Evolutionary conservation across 2,113 vertebrate species (phyloP).

Genomic region (Piprites chloris): DNA sequence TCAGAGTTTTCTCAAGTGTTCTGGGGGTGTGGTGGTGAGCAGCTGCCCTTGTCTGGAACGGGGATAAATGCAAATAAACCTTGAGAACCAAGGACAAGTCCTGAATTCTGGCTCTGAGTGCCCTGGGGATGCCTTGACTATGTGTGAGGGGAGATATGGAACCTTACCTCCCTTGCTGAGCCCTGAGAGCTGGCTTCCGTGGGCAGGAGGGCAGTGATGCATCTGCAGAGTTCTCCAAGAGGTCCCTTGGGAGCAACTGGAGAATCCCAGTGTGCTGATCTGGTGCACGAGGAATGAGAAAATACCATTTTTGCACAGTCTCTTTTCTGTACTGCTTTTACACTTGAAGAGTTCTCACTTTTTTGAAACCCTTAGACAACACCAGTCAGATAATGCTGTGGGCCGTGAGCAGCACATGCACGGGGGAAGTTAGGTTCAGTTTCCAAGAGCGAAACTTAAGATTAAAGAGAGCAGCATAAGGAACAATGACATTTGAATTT

Average conservation of each 20-base stretch:
- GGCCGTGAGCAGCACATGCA: neutral
- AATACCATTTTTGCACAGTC: neutral
- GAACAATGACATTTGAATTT: conserved; percentile 11
- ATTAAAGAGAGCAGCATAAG: neutral
- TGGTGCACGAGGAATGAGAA: neutral
- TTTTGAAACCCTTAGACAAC: neutral
- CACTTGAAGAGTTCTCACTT: neutral
- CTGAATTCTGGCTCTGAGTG: neutral
- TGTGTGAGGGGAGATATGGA: neutral
- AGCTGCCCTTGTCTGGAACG: neutral
- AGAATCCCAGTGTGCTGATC: neutral
- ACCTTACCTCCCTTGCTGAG: neutral
- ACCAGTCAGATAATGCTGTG: neutral
- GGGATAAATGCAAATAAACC: neutral
- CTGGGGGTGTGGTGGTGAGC: neutral
- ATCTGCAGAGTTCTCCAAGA: neutral
- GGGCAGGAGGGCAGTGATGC: neutral
- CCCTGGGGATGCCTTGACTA: neutral
- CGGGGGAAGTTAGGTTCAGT: neutral
- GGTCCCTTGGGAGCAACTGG: neutral
- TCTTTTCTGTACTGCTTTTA: neutral
- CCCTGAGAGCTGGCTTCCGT: neutral
- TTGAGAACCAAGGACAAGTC: neutral
- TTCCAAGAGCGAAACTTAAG: neutral
- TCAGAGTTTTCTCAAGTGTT: neutral